Base-by-base conservation (phyloP, 2,797 vertebrate genomes). In the Acanthurus leucopareius region DNA sequence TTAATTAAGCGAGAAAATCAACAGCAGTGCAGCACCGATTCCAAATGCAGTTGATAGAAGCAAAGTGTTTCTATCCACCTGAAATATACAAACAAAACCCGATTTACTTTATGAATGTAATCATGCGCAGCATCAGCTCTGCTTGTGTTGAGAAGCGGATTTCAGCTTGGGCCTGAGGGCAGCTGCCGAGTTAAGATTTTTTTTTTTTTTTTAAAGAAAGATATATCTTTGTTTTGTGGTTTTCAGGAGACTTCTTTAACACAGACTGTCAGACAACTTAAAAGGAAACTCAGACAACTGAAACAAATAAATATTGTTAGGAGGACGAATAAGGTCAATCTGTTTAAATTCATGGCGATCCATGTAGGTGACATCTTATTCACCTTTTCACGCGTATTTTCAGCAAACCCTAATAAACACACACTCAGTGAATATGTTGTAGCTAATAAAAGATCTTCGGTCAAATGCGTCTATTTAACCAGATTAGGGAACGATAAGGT, bases 401-500 rank as follows among this genome's bases (percentile, higher is more conserved):
- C 59, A 53, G 16, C 61, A 65, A 3, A 51, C 25, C 19, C 48
- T 6, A 10, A 38, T 25, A 48, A 16, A 35, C 54, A 58, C 15
- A 17, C 19, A n/a, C 16, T n/a, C 20, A 42, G 1, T 7, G 42
- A 49, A 60, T 5, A 53, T 10, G 61, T 8, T 19, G 20, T 32
- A 32, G 28, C 28, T 56, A 40, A 42, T 8, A 4, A 2, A 10
- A 14, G 13, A 35, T 8, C 38, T 22, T 25, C 5, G 3, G n/a
- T 32, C 3, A 61, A 48, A 25, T 0, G 45, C 11, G 16, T 42
- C 13, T 20, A 10, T 53, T 59, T 19, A 28, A 53, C 7, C 38
- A 58, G 51, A 75, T 45, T 15, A 25, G 22, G 19, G 15, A 7
- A 22, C 22, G 66, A 58, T 22, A 61, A 59, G n/a, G 61, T 32